Evolutionary conservation across 2,797 vertebrate species (phyloP), one percentile per base, ranked within the genome.

Genomic region (Mormyrus hasselquistii): DNA sequence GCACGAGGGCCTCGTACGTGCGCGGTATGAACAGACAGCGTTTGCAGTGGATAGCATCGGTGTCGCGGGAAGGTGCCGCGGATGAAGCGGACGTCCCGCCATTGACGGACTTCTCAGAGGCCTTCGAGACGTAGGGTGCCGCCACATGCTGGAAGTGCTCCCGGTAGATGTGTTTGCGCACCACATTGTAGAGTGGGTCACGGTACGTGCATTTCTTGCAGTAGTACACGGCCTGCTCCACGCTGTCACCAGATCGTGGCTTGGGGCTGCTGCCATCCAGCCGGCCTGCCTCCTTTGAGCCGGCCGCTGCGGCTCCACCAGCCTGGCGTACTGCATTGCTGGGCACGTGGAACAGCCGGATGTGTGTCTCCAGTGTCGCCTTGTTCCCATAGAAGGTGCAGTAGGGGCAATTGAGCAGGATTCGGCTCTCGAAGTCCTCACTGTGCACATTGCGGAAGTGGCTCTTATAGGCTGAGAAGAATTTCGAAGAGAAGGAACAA

Each of bases 381-480:
- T 98, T 98, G 96, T 96, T 98, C 53, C 97, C 98, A 88, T 97
- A 98, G 94, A 99, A 99, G 82, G 98, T 97, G 94, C 99, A 99
- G 94, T 99, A 98, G 8, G 98, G 98, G 93, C 99, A 99, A 94
- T 98, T 99, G 92, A 99, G 97, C 88, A 99, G 96, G 91, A 99
- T 98, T 92, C 96, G 96, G 92, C 96, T 97, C 92, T 99, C 98
- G 95, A 99, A 98, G 93, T 97, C 96, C 95, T 97, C 96, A 55
- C 97, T 98, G 95, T 99, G 99, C 88, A 99, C 98, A 95, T 98
- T 98, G 93, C 98, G 97, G 95, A 99, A 99, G 95, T 99, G 98
- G 97, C 98, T 99, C 95, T 99, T 99, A 96, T 99, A 99, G 89
- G 98, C 98, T 89, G 98, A 99, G 96, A 99, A 99, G 96, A 97